Percentiles rank a stretch among this genome's conserved stretches.
Evolutionary conservation across 2,113 vertebrate species (phyloP).

Genomic region (Andinoacara biseriatus): DNA sequence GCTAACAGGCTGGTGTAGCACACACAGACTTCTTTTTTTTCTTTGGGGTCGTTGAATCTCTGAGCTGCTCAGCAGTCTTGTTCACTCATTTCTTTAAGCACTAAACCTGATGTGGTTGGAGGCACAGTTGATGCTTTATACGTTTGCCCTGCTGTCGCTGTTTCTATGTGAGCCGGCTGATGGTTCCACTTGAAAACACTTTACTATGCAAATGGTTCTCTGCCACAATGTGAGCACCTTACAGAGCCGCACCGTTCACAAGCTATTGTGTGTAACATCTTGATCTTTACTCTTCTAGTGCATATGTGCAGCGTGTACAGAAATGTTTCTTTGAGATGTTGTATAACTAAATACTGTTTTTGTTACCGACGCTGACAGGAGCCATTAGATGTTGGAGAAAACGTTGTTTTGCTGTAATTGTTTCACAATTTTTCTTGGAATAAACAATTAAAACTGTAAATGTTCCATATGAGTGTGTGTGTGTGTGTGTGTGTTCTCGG

Average conservation of each 20-base stretch:
- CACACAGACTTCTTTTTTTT: not conserved
- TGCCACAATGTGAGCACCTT: slow-evolving; percentile 50
- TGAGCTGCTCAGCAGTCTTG: not conserved
- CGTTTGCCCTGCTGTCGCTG: not conserved
- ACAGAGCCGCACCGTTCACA: slow-evolving; percentile 12
- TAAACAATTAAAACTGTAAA: slow-evolving; percentile 61
- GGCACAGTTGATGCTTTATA: not conserved
- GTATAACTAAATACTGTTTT: slow-evolving; percentile 37
- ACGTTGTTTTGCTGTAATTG: slow-evolving; percentile 66
- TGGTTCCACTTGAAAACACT: slow-evolving; percentile 56
- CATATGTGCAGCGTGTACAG: slow-evolving; percentile 53
- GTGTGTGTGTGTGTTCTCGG: no score
- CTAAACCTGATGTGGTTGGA: not conserved
- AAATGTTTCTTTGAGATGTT: slow-evolving; percentile 43
- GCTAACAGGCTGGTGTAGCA: not conserved
- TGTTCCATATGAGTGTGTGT: not conserved
- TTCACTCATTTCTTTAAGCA: not conserved
- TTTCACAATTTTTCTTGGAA: slow-evolving; percentile 73
- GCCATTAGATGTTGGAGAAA: slow-evolving; percentile 65
- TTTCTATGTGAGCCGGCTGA: not conserved
- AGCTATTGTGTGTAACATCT: slow-evolving; percentile 18
- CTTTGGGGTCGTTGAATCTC: slow-evolving; percentile 2
- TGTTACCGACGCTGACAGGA: slow-evolving; percentile 58
- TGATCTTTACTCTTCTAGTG: slow-evolving; percentile 8
- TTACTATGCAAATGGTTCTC: slow-evolving; percentile 70